A percentile compares a stretch with the other conserved stretches of the same genome.
Conservation (phyloP, 1,140 invertebrate genomes). For the Diachasmimorpha longicaudata region DNA sequence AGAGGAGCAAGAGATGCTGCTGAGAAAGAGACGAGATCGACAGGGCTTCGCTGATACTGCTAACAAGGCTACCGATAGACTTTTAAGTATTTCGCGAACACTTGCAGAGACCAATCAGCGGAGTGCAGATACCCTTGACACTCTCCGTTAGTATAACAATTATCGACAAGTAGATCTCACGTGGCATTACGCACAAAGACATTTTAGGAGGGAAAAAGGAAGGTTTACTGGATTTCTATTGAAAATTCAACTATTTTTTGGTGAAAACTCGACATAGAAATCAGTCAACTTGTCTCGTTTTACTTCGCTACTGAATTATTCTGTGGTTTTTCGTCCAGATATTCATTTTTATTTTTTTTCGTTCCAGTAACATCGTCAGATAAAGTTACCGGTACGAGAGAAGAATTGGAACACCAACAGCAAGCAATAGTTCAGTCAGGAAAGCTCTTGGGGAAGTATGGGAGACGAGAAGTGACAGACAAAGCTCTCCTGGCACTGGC, state of each 20-base stretch:
- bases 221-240: too few relatives aligned
- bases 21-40: constrained; percentile 72
- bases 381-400: constrained; percentile 73
- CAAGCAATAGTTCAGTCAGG: constrained; percentile 86
- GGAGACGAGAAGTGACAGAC: constrained; percentile 91
- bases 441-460: constrained; percentile 93
- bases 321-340: not conserved
- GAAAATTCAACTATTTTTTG: too few relatives aligned
- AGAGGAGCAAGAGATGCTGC: constrained; percentile 65
- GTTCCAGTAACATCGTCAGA: constrained; percentile 55
- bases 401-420: constrained; percentile 85
- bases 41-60: constrained; percentile 71
- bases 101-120: constrained; percentile 85
- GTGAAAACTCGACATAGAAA: too few relatives aligned
- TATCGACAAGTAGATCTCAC: too few relatives aligned
- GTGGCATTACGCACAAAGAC: too few relatives aligned
- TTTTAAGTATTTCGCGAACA: constrained; percentile 82
- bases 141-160: constrained; percentile 67
- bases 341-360: constrained; percentile 37
- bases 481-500: constrained; percentile 90
- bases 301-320: not conserved
- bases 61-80: constrained; percentile 79
- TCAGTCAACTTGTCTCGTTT: too few relatives aligned
- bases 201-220: too few relatives aligned
- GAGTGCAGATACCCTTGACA: constrained; percentile 84